Evolutionary conservation across 2,797 vertebrate genomes (phyloP).

Genomic region (Malurus leucopterus): DNA sequence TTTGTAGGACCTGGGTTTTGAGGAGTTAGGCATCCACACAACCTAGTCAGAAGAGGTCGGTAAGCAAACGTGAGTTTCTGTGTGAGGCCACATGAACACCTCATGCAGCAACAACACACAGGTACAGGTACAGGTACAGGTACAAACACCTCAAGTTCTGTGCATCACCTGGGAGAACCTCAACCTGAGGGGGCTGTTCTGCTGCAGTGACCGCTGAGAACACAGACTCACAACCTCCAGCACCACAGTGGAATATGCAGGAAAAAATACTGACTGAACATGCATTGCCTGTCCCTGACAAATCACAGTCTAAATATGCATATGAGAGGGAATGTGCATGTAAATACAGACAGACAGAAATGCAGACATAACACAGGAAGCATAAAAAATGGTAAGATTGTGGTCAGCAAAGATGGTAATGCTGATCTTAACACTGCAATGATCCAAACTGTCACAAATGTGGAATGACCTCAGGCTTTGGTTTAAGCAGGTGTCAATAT

Average conservation of each 20-base stretch:
- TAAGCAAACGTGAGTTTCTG: not conserved
- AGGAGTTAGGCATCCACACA: not conserved
- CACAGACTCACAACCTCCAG: not conserved
- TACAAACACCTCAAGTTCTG: not conserved
- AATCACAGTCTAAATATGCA: not conserved
- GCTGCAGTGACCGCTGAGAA: not conserved
- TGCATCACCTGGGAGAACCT: not conserved
- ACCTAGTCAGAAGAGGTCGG: not conserved
- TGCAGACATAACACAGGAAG: not conserved
- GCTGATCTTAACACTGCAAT: not conserved
- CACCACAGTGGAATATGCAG: not conserved
- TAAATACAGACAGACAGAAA: not conserved
- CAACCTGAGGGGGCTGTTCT: not conserved
- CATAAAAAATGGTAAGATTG: not conserved
- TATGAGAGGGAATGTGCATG: not conserved
- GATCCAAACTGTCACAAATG: not conserved
- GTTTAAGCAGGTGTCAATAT: not conserved
- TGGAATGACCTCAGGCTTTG: not conserved
- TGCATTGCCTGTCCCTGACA: not conserved
- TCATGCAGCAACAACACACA: not conserved
- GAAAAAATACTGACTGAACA: not conserved
- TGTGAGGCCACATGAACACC: accelerated
- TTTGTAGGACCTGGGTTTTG: not conserved
- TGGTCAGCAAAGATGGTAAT: not conserved
- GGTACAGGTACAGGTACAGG: not conserved